Base-by-base conservation (phyloP, 2,797 vertebrate species). In the Sternotherus odoratus region DNA sequence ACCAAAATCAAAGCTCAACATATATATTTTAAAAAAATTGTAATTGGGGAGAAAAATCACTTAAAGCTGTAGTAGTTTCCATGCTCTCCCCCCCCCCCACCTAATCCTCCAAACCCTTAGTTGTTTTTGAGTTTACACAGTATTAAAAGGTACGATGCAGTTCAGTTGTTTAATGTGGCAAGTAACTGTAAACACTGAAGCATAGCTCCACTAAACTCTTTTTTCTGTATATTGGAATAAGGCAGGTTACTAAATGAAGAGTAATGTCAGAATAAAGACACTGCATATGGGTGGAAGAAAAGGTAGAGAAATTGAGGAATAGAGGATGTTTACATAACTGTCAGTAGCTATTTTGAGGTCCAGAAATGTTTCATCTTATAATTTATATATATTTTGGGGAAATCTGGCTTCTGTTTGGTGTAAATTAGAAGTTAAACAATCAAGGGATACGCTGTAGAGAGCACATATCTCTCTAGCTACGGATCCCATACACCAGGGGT, bases 11-110 rank as follows among this genome's bases (percentile, higher is more conserved):
- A 84, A 84, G 50, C 46, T 75, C 43, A 9, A 1, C 10, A 10
- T 33, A 17, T 39, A 43, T 43, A 5, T 43, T 43, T 46, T 33
- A 82, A 48, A 60, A 77, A 84, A 66, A 13, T 17, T 57, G 26
- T 33, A 30, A 6, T 12, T 57, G 4, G 28, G 82, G 46, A 72
- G 60, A 13, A 36, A n/a, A 39, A 69, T 19, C 16, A 66, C 16
- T 66, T 19, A 36, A 69, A 69, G 19, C 4, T 69, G 19, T 36
- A 69, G 16, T 4, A 3, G n/a, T 69, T 69, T 69, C 63, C n/a
- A 36, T 66, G 17, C 28, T 2, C 12, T 0, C 54, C 24, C 30
- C 33, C 3, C 8, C 6, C 2, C 11, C 46, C 46, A 48, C 8
- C 43, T 43, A 43, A 48, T 7, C 7, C 30, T 30, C 13, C 15